Evolutionary conservation across 2,888 invertebrate species (phyloP), one percentile per base, ranked within the genome.

Genomic region (Pristionchus entomophagus): DNA sequence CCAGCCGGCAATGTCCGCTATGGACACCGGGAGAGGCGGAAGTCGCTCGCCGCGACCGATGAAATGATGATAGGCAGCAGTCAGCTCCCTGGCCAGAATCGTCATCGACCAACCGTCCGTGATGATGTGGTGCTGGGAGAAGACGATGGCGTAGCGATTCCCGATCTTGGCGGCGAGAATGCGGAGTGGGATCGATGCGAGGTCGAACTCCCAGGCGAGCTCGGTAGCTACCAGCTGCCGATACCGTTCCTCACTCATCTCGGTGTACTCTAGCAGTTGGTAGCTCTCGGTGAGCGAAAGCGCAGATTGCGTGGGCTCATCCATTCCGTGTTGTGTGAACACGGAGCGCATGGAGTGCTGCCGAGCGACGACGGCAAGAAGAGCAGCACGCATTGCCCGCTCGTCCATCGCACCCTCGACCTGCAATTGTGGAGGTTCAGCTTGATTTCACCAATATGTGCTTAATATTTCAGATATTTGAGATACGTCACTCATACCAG

Each of bases 91-190:
- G 2, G 92, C 92, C 22, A 92, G 88, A 29, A 92, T 88, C 35
- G 91, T 91, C 89, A 92, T 92, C 32, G 92, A 92, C 92, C 92
- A 92, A 29, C 92, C 92, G 78, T 92, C 92, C 3, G 92, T 92
- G 49, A 92, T 80, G 77, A 92, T 92, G 80, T 92, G 92, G 59
- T 92, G 91, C 86, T 91, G 91, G 69, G 88, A 88, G 88, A 92
- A 87, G 29, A 92, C 22, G 19, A 90, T 19, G 10, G 22, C 56
- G 65, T n/a, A 49, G 12, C 19, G 8, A n/a, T 56, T 49, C 6
- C 29, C 62, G 26, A 51, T 14, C 26, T 80, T 80, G 19, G n/a
- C 17, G 5, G 51, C 5, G 19, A 32, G 38, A 22, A 89, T 84
- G 14, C 88, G 51, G 14, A 89, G 51, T 12, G 89, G 73, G 26